Conservation (phyloP, 2,797 vertebrate genomes). For the Thamnophis elegans region DNA sequence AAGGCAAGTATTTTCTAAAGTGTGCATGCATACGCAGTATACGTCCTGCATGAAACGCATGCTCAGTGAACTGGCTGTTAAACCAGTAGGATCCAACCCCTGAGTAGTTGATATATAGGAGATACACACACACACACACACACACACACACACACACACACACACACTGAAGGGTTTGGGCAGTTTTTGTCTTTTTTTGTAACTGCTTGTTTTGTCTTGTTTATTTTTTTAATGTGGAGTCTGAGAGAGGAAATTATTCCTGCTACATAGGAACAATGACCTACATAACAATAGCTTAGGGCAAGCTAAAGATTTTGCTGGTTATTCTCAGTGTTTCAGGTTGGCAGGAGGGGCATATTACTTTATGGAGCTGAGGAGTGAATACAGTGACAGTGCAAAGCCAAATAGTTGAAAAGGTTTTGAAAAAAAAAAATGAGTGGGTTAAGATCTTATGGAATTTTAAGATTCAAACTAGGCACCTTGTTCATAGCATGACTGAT, state of each 20-base stretch:
- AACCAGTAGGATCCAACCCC: no score
- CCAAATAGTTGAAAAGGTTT: neutral
- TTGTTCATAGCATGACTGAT: neutral
- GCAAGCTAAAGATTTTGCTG: neutral
- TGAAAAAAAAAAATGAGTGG: neutral
- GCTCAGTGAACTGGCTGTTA: no score
- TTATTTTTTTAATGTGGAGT: neutral
- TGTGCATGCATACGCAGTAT: no score
- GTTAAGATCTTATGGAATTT: neutral
- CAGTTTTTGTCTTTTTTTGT: neutral
- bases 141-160: no score
- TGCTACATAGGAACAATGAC: neutral
- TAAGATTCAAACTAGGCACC: neutral
- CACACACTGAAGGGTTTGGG: neutral
- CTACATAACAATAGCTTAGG: neutral
- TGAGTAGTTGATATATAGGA: no score
- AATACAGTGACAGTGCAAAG: neutral
- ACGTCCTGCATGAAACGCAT: no score
- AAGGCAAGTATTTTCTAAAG: no score
- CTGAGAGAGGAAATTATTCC: neutral
- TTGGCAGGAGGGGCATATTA: neutral
- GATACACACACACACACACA: no score
- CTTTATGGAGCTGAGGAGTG: neutral
- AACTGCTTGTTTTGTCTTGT: neutral
- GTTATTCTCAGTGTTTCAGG: neutral